A percentile compares a stretch with the other conserved stretches of the same genome.
These are phyloP conservation scores for Ondatra zibethicus DNA, from an alignment of 2,113 vertebrate species.

Conservation along the genomic window DNA sequence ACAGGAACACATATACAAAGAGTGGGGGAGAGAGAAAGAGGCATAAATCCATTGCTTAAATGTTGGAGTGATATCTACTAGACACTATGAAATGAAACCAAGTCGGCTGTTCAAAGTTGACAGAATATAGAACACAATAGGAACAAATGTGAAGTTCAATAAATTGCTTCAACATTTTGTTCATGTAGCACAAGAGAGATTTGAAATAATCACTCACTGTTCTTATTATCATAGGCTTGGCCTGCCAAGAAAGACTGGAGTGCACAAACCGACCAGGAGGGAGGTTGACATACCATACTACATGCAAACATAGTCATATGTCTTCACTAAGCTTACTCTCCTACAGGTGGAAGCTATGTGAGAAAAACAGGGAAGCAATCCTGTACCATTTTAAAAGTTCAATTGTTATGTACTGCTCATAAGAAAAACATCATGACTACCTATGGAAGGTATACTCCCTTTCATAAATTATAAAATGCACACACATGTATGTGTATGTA, in stretches of 20 bases:
- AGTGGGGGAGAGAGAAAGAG: no score
- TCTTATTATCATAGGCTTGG: neutral
- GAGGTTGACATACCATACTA: neutral
- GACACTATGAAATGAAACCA: neutral
- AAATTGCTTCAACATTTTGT: slow-evolving; percentile 20
- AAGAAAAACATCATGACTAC: neutral
- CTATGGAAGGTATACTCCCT: neutral
- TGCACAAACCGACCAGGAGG: neutral
- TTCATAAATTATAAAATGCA: neutral
- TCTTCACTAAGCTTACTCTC: neutral
- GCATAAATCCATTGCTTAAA: neutral
- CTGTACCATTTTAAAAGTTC: slow-evolving; percentile 48
- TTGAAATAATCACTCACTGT: neutral
- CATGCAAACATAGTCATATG: neutral
- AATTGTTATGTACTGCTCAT: slow-evolving; percentile 41
- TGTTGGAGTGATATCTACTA: neutral
- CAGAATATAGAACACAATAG: neutral
- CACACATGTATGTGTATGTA: no score
- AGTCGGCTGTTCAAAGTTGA: neutral
- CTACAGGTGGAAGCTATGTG: neutral
- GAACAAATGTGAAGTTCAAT: slow-evolving; percentile 12
- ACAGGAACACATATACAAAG: neutral
- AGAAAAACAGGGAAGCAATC: neutral
- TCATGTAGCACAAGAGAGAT: neutral
- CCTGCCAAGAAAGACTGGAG: slow-evolving; percentile 12